These are phyloP conservation scores for Orchesella flavescens DNA, from an alignment of 2,888 invertebrate genomes.

Conservation along the genomic window DNA sequence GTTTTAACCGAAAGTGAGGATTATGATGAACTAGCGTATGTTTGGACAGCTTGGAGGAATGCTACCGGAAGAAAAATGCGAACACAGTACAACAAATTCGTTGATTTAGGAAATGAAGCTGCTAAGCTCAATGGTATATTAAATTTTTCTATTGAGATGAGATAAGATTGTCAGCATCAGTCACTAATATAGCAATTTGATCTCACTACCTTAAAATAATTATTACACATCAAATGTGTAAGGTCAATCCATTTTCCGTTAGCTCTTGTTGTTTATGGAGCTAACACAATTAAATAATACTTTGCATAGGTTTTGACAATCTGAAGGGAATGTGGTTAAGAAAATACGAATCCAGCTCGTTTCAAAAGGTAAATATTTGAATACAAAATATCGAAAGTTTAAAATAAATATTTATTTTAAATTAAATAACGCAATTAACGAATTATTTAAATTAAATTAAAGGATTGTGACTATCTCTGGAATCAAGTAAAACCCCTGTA, in stretches of 20 bases:
- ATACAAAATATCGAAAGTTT: too few relatives aligned
- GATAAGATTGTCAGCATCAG: too few relatives aligned
- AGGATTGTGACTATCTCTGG: constrained; percentile 78
- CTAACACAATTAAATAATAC: background rate
- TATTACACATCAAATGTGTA: too few relatives aligned
- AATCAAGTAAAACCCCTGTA: constrained; percentile 83
- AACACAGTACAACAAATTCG: constrained; percentile 85
- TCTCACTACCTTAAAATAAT: too few relatives aligned
- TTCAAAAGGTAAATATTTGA: too few relatives aligned
- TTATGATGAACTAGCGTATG: constrained; percentile 83
- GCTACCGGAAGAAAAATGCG: constrained; percentile 85
- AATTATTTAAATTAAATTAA: too few relatives aligned
- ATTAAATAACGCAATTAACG: too few relatives aligned
- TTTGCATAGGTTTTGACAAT: constrained; percentile 27
- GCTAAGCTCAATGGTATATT: constrained; percentile 81
- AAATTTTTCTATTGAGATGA: background rate
- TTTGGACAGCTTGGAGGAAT: constrained; percentile 88
- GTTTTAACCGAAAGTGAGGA: constrained; percentile 85
- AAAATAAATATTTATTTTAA: too few relatives aligned
- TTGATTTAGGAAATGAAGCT: constrained; percentile 86
- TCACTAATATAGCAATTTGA: too few relatives aligned
- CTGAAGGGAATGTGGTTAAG: constrained; percentile 81
- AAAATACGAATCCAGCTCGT: constrained; percentile 81
- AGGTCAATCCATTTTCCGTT: too few relatives aligned
- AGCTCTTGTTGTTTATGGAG: too few relatives aligned